phyloP scores from a whole-genome alignment of 2,888 invertebrate genomes.

The Xylota sylvarum region DNA sequence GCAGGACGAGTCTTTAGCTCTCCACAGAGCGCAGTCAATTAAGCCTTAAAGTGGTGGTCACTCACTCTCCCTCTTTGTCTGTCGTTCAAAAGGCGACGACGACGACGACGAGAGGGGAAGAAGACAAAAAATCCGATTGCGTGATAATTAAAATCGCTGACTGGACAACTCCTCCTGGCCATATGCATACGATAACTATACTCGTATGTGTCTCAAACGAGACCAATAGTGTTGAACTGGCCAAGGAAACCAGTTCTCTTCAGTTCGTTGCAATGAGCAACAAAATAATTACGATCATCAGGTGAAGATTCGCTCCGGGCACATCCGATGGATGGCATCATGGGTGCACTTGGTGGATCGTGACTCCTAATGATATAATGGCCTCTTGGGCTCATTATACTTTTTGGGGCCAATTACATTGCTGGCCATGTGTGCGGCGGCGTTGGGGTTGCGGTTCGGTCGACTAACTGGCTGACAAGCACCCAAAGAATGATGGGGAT shows the following conservation, averaged over 20 bases:
- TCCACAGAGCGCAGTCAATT: constrained; percentile 65
- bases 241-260: constrained; percentile 33
- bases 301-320: constrained; percentile 70
- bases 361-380: constrained; percentile 77
- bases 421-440: constrained; percentile 17
- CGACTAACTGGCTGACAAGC: constrained; percentile 61
- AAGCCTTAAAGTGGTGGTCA: constrained; percentile 74
- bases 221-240: constrained; percentile 62
- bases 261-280: constrained; percentile 53
- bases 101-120: not conserved
- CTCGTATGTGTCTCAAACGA: constrained; percentile 18
- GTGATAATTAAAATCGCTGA: constrained; percentile 76
- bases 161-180: constrained; percentile 69
- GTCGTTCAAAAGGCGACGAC: not conserved
- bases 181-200: constrained; percentile 54
- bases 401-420: constrained; percentile 71
- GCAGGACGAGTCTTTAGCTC: constrained; percentile 36
- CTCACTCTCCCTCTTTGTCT: constrained; percentile 43
- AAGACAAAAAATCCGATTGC: constrained; percentile 59
- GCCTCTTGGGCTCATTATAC: constrained; percentile 62
- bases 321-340: constrained; percentile 56
- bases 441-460: constrained; percentile 38
- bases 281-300: constrained; percentile 76
- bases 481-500: constrained; percentile 26
- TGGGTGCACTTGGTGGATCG: constrained; percentile 73